Conservation (phyloP, 2,888 invertebrate genomes). For the Perizoma flavofasciatum region DNA sequence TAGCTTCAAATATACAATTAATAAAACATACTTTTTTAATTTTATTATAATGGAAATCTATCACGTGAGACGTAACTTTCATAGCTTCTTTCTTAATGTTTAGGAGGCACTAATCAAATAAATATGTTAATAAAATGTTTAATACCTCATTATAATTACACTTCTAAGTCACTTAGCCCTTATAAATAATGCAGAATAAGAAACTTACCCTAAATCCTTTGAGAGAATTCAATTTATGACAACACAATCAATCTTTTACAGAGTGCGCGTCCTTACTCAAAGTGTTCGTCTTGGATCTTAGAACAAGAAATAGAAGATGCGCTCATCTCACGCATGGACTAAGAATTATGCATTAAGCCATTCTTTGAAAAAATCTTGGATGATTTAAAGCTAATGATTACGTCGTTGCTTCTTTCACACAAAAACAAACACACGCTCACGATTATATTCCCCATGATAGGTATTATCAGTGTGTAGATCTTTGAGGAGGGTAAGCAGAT, state of each 20-base stretch:
- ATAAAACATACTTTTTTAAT: slow-evolving; percentile 4
- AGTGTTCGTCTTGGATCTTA: slow-evolving; percentile 31
- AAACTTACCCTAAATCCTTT: slow-evolving; percentile 30
- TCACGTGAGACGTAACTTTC: no score
- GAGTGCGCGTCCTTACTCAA: slow-evolving; percentile 26
- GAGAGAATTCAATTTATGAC: slow-evolving; percentile 35
- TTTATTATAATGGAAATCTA: no score
- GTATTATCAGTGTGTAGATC: no score
- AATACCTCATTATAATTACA: slow-evolving; percentile 14
- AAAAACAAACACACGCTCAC: no score
- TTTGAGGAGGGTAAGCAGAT: no score
- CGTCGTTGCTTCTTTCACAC: no score
- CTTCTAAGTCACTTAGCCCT: slow-evolving; percentile 27
- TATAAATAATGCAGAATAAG: slow-evolving; percentile 34
- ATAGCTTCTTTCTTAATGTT: no score
- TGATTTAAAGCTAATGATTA: no score
- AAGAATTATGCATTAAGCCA: not conserved
- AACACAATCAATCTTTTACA: slow-evolving; percentile 40
- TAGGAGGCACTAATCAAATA: no score
- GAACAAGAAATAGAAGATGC: slow-evolving; percentile 2
- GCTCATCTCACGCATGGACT: not conserved
- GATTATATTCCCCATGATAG: no score
- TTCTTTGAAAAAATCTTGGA: no score
- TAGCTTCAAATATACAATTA: slow-evolving; percentile 21
- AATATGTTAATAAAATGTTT: no score